Base-by-base conservation (phyloP, 92 coral and sea anemone genomes). In the Epizoanthus scotinus region DNA sequence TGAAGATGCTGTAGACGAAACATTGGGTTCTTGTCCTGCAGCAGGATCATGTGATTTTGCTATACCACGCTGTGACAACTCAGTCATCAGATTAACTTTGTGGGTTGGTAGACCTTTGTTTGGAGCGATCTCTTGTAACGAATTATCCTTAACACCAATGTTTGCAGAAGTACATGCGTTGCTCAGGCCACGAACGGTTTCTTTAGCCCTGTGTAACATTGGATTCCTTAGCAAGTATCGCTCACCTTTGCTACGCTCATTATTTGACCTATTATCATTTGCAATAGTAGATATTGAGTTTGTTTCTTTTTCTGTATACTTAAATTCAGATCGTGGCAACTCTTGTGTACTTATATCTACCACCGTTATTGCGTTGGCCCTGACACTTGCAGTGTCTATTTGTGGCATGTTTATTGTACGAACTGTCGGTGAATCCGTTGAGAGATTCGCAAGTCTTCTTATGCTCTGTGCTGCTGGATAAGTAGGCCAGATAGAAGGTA, bases 341-440 rank as follows among this genome's bases (percentile, higher is more conserved):
- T 57, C 59, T 58, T 75, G 56, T 13, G 36, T 59, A 12, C 67
- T 20, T 58, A 31, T 74, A 8, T 74, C 56, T 36, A 22, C 22
- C 18, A 57, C 68, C 36, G 56, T 49, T 12, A 59, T 20, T 22
- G 49, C 24, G 18, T 75, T 75, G 5, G 56, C 25, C 13, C 36
- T 15, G 15, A 3, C 61, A 6, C 44, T 25, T 4, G n/a, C 14
- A 6, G 22, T 75, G 10, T 14, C 68, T 57, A 15, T 75, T 14
- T 36, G 21, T 50, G 59, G 20, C 61, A 27, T 20, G 7, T 14
- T 22, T 4, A 64, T 10, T 64, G 10, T 9, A 2, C 44, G 15
- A 27, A 34, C 69, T 19, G 44, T 19, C 14, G 69, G 40, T 12
- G 44, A 38, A 13, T 63, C 44, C 19, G 29, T 29, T 25, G 21